These are phyloP conservation scores for Babylonia areolata DNA, from an alignment of 1,140 invertebrate genomes.

Conservation along the genomic window DNA sequence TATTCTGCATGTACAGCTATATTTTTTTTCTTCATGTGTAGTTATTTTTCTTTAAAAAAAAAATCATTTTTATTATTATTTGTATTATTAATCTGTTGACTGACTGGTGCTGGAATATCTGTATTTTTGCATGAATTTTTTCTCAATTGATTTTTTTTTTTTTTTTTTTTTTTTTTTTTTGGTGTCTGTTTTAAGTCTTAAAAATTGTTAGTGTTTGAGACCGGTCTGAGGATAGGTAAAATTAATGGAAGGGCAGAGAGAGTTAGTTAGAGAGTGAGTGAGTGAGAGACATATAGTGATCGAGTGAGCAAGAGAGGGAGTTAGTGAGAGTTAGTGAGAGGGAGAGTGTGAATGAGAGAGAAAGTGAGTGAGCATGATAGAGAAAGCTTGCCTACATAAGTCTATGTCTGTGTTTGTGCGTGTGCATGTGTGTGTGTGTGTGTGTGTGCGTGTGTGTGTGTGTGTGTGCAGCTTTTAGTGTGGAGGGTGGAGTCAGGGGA, in stretches of 20 bases:
- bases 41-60: background rate
- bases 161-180: background rate
- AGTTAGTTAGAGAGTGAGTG: background rate
- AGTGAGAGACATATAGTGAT: background rate
- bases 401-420: conserved; percentile 29
- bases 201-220: background rate
- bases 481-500: no score
- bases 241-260: background rate
- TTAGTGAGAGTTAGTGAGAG: background rate
- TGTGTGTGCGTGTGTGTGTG: background rate
- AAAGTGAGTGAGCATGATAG: background rate
- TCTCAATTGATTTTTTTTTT: background rate
- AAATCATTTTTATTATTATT: background rate
- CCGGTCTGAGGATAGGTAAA: no score
- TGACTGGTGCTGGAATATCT: background rate
- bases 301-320: background rate
- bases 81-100: background rate
- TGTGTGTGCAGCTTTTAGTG: background rate
- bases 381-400: background rate
- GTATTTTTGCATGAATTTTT: background rate
- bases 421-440: conserved; percentile 19
- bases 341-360: background rate
- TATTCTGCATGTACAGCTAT: background rate
- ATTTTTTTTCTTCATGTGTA: background rate
- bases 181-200: no score